Conservation (phyloP, 2,113 vertebrate species). For the Pristiophorus japonicus region DNA sequence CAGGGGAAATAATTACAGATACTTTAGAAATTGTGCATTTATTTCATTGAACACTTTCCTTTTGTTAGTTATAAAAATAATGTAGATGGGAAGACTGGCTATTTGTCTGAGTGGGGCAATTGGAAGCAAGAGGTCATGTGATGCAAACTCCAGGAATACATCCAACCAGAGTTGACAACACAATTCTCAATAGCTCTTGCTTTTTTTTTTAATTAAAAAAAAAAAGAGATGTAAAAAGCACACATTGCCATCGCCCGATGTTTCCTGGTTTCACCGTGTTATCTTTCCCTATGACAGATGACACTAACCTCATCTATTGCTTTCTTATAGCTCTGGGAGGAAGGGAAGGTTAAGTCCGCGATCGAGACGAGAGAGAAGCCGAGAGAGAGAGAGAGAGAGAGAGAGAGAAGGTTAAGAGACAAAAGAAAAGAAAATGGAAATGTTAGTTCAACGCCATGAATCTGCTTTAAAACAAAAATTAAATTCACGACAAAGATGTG, state of each 20-base stretch:
- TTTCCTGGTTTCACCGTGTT: not conserved
- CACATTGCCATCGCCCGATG: not conserved
- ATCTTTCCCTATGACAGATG: slow-evolving; percentile 43
- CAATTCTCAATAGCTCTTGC: not conserved
- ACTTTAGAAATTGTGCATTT: not conserved
- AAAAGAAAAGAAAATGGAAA: slow-evolving; percentile 61
- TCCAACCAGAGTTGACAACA: not conserved
- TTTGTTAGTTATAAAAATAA: not conserved
- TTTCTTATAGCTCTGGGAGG: slow-evolving; percentile 92
- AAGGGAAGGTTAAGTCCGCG: slow-evolving; percentile 65
- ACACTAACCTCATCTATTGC: slow-evolving; percentile 95
- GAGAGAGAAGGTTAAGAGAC: slow-evolving; percentile 52
- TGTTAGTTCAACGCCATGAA: slow-evolving; percentile 57
- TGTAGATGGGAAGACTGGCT: not conserved
- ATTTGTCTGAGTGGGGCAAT: not conserved
- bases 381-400: slow-evolving; percentile 56
- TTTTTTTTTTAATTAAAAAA: too few relatives aligned
- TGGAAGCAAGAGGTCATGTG: not conserved
- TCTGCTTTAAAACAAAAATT: not conserved
- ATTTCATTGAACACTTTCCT: not conserved
- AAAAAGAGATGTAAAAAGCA: not conserved
- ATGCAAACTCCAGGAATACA: not conserved
- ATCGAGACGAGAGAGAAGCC: slow-evolving; percentile 61
- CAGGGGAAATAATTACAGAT: not conserved
- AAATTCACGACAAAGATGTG: not conserved